These are phyloP conservation scores for Dolichoris vasculosae DNA, from an alignment of 1,140 invertebrate genomes.

Conservation along the genomic window DNA sequence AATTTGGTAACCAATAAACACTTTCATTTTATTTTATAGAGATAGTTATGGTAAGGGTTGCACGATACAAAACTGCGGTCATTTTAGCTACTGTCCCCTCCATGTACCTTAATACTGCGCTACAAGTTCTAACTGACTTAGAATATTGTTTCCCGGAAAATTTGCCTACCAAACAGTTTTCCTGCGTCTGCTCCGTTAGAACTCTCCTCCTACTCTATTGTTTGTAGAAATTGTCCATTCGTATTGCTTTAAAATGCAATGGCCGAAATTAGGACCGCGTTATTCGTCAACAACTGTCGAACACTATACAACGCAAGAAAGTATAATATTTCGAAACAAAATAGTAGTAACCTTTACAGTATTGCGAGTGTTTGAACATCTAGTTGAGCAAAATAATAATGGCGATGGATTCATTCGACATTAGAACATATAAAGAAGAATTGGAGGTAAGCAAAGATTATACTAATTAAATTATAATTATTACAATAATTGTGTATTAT, in stretches of 20 bases:
- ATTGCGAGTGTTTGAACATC: neutral
- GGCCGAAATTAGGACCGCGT: neutral
- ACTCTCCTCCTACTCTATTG: conserved; percentile 63
- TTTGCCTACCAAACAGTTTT: neutral
- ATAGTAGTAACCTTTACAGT: neutral
- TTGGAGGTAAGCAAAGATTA: neutral
- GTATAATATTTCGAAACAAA: neutral
- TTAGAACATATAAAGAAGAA: neutral
- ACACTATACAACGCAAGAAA: neutral
- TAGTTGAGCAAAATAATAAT: neutral
- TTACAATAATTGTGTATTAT: no score
- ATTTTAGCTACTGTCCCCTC: neutral
- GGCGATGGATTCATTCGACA: neutral
- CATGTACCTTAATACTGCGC: neutral
- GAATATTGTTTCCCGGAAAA: neutral
- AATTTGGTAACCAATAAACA: neutral
- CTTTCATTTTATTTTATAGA: neutral
- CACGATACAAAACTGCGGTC: neutral
- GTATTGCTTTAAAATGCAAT: neutral
- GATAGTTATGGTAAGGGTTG: neutral
- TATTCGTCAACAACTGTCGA: neutral
- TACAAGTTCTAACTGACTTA: neutral
- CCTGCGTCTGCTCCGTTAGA: neutral
- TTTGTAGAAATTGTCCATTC: neutral
- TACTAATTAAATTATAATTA: neutral